These are phyloP conservation scores for Subacronicta megacephala DNA, from an alignment of 2,888 invertebrate species.

Conservation along the genomic window DNA sequence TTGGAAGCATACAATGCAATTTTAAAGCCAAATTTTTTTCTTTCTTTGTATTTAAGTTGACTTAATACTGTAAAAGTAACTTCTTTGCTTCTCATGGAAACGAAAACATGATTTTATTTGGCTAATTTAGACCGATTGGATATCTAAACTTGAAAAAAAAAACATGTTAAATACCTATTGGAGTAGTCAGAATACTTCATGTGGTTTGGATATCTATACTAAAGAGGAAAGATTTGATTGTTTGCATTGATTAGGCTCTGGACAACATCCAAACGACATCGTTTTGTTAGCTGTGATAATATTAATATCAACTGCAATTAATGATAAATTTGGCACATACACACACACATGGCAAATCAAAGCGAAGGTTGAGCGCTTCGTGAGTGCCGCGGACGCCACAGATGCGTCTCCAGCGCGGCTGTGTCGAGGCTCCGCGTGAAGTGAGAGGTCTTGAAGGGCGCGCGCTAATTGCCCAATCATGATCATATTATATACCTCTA, in stretches of 20 bases:
- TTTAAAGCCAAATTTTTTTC: not conserved
- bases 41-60: slow-evolving; percentile 4
- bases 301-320: slow-evolving; percentile 7
- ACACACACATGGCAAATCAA: slow-evolving; percentile 1
- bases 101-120: too few relatives aligned
- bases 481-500: slow-evolving; percentile 29
- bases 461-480: slow-evolving; percentile 48
- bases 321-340: not conserved
- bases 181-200: too few relatives aligned
- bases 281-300: slow-evolving; percentile 10
- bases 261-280: too few relatives aligned
- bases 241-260: too few relatives aligned
- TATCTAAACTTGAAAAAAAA: too few relatives aligned
- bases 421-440: slow-evolving; percentile 26
- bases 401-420: slow-evolving; percentile 8
- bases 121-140: too few relatives aligned
- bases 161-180: too few relatives aligned
- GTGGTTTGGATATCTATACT: too few relatives aligned
- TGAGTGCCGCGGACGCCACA: slow-evolving; percentile 4
- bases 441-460: slow-evolving; percentile 49
- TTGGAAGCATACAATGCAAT: slow-evolving; percentile 8
- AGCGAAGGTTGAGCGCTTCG: slow-evolving; percentile 9
- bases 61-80: not conserved
- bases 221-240: too few relatives aligned
- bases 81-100: not conserved